Evolutionary conservation across 2,113 vertebrate genomes (phyloP).

Genomic region (Electrona antarctica): DNA sequence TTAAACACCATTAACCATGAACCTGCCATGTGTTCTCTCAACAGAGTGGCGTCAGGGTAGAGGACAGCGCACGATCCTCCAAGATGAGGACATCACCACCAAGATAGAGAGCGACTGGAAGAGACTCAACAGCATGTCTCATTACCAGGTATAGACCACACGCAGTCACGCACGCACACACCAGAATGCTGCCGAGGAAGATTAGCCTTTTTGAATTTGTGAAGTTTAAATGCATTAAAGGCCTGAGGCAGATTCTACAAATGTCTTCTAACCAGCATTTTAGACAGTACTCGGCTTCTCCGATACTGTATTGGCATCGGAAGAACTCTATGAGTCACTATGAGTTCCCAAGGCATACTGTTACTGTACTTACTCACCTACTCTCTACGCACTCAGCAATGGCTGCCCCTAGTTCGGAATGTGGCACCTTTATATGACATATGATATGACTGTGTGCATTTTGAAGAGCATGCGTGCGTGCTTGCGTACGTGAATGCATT

Average conservation of each 20-base stretch:
- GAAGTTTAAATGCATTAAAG: not conserved
- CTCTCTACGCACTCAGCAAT: too few relatives aligned
- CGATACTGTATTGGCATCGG: too few relatives aligned
- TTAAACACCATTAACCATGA: too few relatives aligned
- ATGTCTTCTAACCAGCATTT: not conserved
- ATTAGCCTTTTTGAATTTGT: too few relatives aligned
- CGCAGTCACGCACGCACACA: not conserved
- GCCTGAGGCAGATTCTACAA: too few relatives aligned
- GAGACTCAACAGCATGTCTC: conserved; percentile 87
- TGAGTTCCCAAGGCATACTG: not conserved
- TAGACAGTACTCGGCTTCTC: not conserved
- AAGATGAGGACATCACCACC: conserved; percentile 96
- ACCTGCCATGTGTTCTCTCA: not conserved
- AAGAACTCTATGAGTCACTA: too few relatives aligned
- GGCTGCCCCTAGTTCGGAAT: too few relatives aligned
- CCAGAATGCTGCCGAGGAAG: too few relatives aligned
- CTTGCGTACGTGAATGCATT: too few relatives aligned
- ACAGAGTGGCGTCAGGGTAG: conserved; percentile 97
- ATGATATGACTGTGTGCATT: too few relatives aligned
- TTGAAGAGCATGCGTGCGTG: too few relatives aligned
- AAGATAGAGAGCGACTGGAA: conserved; percentile 99
- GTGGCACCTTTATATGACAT: too few relatives aligned
- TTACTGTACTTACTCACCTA: not conserved
- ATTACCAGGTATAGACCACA: conserved; percentile 73
- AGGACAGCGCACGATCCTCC: conserved; percentile 90